Conservation (phyloP, 2,797 vertebrate genomes). For the Coregonus ussuriensis region DNA sequence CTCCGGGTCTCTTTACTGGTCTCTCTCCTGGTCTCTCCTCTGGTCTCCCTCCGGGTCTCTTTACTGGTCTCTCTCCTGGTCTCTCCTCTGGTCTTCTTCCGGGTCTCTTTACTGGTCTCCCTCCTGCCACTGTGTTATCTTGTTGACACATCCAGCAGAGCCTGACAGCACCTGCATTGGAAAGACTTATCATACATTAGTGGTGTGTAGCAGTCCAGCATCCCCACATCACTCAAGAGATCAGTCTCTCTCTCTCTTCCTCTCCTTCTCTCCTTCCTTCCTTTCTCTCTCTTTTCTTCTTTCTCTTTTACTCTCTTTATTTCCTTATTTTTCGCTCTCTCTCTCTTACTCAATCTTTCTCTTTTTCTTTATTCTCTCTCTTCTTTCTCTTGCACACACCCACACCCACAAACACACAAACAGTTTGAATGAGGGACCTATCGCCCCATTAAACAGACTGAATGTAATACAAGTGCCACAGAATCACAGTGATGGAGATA, state of each 20-base stretch:
- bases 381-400: not conserved
- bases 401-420: not conserved
- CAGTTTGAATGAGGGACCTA: not conserved
- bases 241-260: not conserved
- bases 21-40: not conserved
- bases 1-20: too few species aligned
- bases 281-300: not conserved
- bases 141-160: constrained; percentile 43
- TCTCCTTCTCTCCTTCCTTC: not conserved
- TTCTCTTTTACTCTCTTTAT: not conserved
- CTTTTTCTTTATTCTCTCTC: not conserved
- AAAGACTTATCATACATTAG: constrained; percentile 40
- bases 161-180: constrained; percentile 27
- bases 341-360: not conserved
- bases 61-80: not conserved
- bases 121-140: constrained; percentile 34
- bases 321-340: not conserved
- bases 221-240: not conserved
- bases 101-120: too few species aligned
- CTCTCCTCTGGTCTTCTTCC: constrained; percentile 1
- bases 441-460: not conserved
- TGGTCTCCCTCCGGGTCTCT: not conserved
- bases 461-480: not conserved
- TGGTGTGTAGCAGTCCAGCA: constrained; percentile 1
- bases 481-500: not conserved